Evolutionary conservation across 2,888 invertebrate genomes (phyloP), one percentile per base, ranked within the genome.

Genomic region (Aporophyla nigra): DNA sequence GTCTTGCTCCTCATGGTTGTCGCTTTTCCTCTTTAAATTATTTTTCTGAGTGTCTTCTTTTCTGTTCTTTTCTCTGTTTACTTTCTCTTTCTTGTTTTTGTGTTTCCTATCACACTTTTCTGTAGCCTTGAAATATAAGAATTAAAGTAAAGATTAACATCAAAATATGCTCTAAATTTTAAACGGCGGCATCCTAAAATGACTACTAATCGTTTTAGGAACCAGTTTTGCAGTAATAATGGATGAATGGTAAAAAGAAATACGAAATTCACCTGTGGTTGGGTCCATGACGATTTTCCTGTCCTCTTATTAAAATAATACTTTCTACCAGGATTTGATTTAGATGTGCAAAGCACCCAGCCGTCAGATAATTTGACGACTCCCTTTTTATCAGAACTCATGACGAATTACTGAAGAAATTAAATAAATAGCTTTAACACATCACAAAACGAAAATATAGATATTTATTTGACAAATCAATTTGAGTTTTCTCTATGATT

Each of bases 241-340:
- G 67, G 53, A 63, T 21, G 40, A 63, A 65, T 67, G 43, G 58
- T 61, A 63, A 27, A 76, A 87, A 85, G 86, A 91, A 88, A 88
- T 91, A 90, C 85, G 90, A 93, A 92, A 93, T 91, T 91, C 91
- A 96, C 96, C 94, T 93, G 93, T 74, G 96, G 96, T 91, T 94
- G 91, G 53, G 94, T 93, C 96, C 96, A 96, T 80, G 94, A 95
- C 78, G 96, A 96, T 90, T 94, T 95, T 81, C 96, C 96, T 71
- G 95, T 96, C 92, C 93, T 96, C 86, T 90, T 95, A 86, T 96
- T 95, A 87, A 96, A 96, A 92, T 93, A 96, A 91, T 96, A 96
- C 86, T 94, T 95, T 88, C 95, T 94, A 12, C 95, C 96, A 33
- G 94, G 94, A 84, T 91, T 95, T 46, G 96, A 95, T 89, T 96